Base-by-base conservation (phyloP, 2,797 vertebrate species). In the Sternarchorhynchus goeldii region DNA sequence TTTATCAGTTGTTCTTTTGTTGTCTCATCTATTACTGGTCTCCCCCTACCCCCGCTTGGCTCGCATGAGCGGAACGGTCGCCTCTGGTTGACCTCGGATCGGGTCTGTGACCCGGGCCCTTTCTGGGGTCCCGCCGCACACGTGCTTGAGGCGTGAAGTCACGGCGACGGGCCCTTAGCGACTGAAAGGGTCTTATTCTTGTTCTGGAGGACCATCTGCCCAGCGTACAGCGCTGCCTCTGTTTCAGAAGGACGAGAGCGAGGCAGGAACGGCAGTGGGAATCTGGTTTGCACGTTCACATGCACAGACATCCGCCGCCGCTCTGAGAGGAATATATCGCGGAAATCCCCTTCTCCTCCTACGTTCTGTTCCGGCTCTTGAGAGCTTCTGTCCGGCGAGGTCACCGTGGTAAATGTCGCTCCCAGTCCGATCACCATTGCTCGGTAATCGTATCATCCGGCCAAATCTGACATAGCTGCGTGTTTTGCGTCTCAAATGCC, bases 111-210 rank as follows among this genome's bases (percentile, higher is more conserved):
- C 81, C 56, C 17, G 53, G 31, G 68, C 59, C 79, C 82, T 81
- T 64, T 79, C 16, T 7, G 75, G 77, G 74, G 78, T 78, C 70
- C 79, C 77, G 71, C 78, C 64, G 82, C 83, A 25, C 76, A 82
- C 83, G 90, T 86, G 84, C 79, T 90, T 81, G 59, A 63, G 72
- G 84, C 89, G 80, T 92, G 88, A 92, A 90, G 90, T 93, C 91
- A 92, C 83, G 78, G 79, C 60, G 53, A 75, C 80, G 63, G 62
- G 39, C 50, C 81, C 83, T 78, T 77, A 82, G 66, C 76, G 83
- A 85, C 79, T 92, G 89, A 91, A 88, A 91, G 89, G 58, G 34
- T 78, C 77, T 84, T 84, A 88, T 92, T 92, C 91, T 93, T 85
- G 81, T 77, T 41, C 78, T 31, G 76, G 41, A 31, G 36, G 25